phyloP scores from a whole-genome alignment of 2,797 vertebrate genomes.

The Pelodytes ibericus region DNA sequence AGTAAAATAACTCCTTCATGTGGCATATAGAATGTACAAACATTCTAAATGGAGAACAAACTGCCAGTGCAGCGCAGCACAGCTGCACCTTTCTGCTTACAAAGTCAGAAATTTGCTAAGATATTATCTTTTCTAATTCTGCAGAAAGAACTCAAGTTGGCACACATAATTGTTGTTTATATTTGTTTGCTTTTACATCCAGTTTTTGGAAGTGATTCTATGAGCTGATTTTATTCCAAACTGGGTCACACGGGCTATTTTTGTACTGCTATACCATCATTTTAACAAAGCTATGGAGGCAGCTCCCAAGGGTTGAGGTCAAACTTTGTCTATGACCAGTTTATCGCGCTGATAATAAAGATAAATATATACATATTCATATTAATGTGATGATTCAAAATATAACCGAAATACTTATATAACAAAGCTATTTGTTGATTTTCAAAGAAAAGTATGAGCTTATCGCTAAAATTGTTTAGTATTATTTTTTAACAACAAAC shows the following conservation, averaged over 20 bases:
- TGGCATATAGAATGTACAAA: constrained; percentile 30
- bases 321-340: constrained; percentile 10
- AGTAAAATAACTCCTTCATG: constrained; percentile 22
- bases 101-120: constrained; percentile 48
- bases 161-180: constrained; percentile 45
- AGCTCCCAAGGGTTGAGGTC: background rate
- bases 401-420: constrained; percentile 16
- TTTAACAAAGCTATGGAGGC: background rate
- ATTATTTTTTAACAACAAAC: too few relatives aligned
- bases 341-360: background rate
- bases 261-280: constrained; percentile 6
- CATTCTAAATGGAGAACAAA: constrained; percentile 33
- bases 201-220: constrained; percentile 25
- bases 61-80: constrained; percentile 41
- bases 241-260: constrained; percentile 32
- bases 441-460: too few relatives aligned
- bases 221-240: constrained; percentile 44
- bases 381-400: too few relatives aligned
- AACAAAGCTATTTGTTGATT: background rate
- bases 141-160: constrained; percentile 45
- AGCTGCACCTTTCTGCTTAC: constrained; percentile 46
- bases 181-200: constrained; percentile 35
- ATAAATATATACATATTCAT: too few relatives aligned
- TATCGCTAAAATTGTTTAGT: too few relatives aligned
- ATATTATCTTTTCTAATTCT: constrained; percentile 52